A percentile compares a stretch with the other conserved stretches of the same genome.
phyloP scores from a whole-genome alignment of 2,888 invertebrate species.

The Epinotia bilunana region DNA sequence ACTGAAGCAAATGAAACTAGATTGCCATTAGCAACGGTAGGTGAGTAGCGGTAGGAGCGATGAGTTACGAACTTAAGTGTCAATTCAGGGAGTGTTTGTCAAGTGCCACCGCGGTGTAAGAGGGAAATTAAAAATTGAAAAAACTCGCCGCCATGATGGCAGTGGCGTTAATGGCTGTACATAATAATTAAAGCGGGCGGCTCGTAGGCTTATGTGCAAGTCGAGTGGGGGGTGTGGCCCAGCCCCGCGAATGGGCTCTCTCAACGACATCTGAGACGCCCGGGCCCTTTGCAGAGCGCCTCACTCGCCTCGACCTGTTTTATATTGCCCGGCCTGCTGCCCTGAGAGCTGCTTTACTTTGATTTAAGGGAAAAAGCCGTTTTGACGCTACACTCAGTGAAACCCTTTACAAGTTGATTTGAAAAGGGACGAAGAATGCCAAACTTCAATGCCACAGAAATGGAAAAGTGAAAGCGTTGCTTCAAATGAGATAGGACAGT shows the following conservation, averaged over 20 bases:
- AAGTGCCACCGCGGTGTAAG: constrained; percentile 69
- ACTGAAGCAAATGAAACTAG: constrained; percentile 39
- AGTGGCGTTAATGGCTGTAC: constrained; percentile 83
- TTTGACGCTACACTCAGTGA: constrained; percentile 68
- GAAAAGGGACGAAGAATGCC: constrained; percentile 61
- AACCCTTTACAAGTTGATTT: constrained; percentile 57
- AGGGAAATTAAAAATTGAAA: constrained; percentile 83
- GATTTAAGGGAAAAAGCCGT: constrained; percentile 81
- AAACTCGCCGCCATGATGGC: constrained; percentile 82
- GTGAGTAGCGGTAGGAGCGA: constrained; percentile 53
- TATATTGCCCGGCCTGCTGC: constrained; percentile 79
- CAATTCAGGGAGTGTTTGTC: constrained; percentile 70
- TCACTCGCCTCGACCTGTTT: constrained; percentile 79
- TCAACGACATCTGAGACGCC: constrained; percentile 81
- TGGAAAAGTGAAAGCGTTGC: constrained; percentile 43
- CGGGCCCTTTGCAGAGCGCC: constrained; percentile 80
- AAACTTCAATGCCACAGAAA: constrained; percentile 51
- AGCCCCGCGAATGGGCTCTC: constrained; percentile 81
- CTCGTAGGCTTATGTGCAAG: constrained; percentile 81
- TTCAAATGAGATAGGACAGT: constrained; percentile 37
- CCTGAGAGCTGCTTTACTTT: constrained; percentile 79
- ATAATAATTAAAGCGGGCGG: constrained; percentile 83
- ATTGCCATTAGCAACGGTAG: constrained; percentile 46
- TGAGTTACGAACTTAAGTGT: constrained; percentile 75
- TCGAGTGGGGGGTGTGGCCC: constrained; percentile 83